Evolutionary conservation across 2,888 invertebrate species (phyloP), one percentile per base, ranked within the genome.

Genomic region (Biston stratarius): DNA sequence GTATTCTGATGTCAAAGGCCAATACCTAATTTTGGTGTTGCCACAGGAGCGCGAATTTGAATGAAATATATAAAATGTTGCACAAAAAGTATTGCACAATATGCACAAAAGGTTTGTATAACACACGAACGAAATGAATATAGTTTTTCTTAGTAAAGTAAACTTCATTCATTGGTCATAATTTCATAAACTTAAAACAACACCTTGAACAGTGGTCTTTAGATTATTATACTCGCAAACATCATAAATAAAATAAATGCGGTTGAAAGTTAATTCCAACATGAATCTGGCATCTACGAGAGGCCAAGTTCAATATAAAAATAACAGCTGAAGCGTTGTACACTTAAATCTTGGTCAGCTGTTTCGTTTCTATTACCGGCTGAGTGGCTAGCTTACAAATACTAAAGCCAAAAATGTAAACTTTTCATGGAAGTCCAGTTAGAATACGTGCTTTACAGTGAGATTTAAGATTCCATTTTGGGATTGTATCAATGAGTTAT

Each of bases 231-330:
- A 36, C 10, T 47, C 36, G 10, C 15, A 48, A 58, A 14, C 33
- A 33, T 5, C 2, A 33, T 51, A 34, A 63, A 63, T 36, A 24
- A 58, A 45, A 36, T 44, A 24, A 49, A 55, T 14, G 57, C 42
- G 9, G 48, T 45, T 14, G 11, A 34, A 51, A 47, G 36, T 38
- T 59, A 58, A 66, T 52, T n/a, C 38, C 14, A 51, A 40, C 38
- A 52, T 53, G 45, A 45, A 53, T 57, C 57, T 40, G 52, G 52
- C 61, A 48, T 55, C 48, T 33, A 44, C 38, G 56, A n/a, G 36
- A 62, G 59, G 67, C 59, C 67, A 67, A 67, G 62, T 63, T 67
- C 67, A 67, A 58, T 33, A 42, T 40, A 34, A 62, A 67, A 67
- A 67, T 62, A 62, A 55, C 53, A 62, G 53, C 55, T 60, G 55